Base-by-base conservation (phyloP, 2,888 invertebrate genomes). In the Asteroscopus sphinx region DNA sequence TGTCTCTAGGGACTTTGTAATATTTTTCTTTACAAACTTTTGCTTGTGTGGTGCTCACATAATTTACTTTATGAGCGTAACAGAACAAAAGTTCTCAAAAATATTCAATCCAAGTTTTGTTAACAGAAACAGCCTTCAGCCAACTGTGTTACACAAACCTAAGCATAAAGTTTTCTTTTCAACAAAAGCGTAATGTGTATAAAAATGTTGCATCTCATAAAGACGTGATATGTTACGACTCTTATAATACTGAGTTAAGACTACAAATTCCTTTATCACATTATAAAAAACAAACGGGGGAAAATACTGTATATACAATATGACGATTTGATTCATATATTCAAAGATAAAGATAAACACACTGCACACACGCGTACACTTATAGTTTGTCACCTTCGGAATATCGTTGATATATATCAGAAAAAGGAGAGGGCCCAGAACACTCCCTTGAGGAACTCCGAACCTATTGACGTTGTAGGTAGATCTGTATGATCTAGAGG, bases 111-210 rank as follows among this genome's bases (percentile, higher is more conserved):
- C 13, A 40, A 48, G 17, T 63, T 36, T 32, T 16, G 7, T 35
- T 12, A 37, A 16, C 41, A 63, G 32, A 37, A 46, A 62, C 12
- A 37, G 13, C 26, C 7, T 32, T 25, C 12, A 7, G 21, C 32
- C 12, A 9, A 28, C 16, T 25, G 3, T 21, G 26, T 25, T 21
- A n/a, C 13, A 35, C n/a, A 12, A n/a, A n/a, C n/a, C 5, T 35
- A 13, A 12, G 12, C n/a, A 49, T 11, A 36, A 62, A 53, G 26
- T 41, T 53, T 53, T 48, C 11, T n/a, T 7, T 54, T 41, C 13
- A 32, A 40, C 44, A n/a, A 36, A 45, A 64, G 28, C 2, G 17
- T 33, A 36, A 32, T 32, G 6, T 16, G 21, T 15, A 28, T 28
- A 21, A 21, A 21, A 21, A 21, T 21, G 21, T 21, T 21, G 21